These are phyloP conservation scores for Theocolax elegans DNA, from an alignment of 1,140 invertebrate species.

Conservation along the genomic window DNA sequence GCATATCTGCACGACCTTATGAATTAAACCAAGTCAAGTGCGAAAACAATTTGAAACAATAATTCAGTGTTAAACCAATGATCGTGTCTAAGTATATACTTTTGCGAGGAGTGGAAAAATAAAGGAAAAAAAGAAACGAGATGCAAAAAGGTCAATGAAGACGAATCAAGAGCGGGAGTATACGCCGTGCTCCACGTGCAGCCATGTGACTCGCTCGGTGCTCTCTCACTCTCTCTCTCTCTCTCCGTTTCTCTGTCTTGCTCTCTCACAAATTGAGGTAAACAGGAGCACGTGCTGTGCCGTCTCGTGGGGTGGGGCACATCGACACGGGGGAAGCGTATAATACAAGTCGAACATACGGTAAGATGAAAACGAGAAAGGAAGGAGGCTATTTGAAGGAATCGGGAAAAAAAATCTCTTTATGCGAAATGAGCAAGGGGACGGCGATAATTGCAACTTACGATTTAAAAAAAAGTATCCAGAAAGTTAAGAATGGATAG, in stretches of 20 bases:
- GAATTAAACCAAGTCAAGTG: constrained; percentile 11
- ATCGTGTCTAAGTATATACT: constrained; percentile 7
- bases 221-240: too few relatives aligned
- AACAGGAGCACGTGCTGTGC: constrained; percentile 65
- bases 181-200: neutral
- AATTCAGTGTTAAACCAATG: neutral
- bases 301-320: constrained; percentile 47
- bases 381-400: too few relatives aligned
- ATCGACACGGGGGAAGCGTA: constrained; percentile 15
- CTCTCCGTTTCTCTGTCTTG: neutral
- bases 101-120: constrained; percentile 4
- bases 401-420: too few relatives aligned
- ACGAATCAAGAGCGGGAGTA: neutral
- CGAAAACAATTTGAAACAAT: constrained; percentile 19
- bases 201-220: constrained; percentile 52
- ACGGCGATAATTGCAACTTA: too few relatives aligned
- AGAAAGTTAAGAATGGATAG: too few relatives aligned
- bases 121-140: neutral
- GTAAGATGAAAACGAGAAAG: neutral
- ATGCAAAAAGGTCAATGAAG: neutral
- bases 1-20: too few relatives aligned
- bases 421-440: too few relatives aligned
- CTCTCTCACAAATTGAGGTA: constrained; percentile 53
- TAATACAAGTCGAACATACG: too few relatives aligned
- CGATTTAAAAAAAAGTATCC: too few relatives aligned